Evolutionary conservation across 2,113 vertebrate species (phyloP), one percentile per base, ranked within the genome.

Genomic region (Eretmochelys imbricata): DNA sequence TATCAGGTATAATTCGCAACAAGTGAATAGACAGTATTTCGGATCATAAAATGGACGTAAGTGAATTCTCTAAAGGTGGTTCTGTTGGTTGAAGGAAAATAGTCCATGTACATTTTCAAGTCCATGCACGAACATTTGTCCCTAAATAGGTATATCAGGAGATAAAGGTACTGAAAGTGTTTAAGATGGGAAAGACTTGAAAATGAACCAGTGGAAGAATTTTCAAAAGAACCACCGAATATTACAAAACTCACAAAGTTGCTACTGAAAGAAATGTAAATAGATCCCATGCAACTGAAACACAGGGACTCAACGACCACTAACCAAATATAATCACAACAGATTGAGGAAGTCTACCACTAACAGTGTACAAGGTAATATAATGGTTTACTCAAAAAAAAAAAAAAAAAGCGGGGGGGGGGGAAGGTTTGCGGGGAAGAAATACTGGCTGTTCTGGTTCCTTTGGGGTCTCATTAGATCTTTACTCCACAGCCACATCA

Each of bases 401-500:
- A 59, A 59, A 17, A 22, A 25, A 35, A 38, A 59, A 17, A 22
- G 29, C 13, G n/a, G 10, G 10, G 12, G 65, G 10, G 27, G 7
- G 12, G 46, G 22, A 46, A 8, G 80, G 42, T 38, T 16, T 19
- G n/a, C 13, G 78, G 48, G 96, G 94, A 89, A 80, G 46, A 92
- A 95, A 87, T 2, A 0, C 2, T 2, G 92, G 94, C n/a, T 65
- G 84, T 35, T 94, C 24, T 13, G 11, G 1, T 38, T 98, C 97
- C 97, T 97, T 53, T 83, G 97, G 97, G 98, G 93, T 82, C 97
- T 98, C 97, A 98, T 98, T 98, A 98, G 90, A 85, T 80, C 25
- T 88, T 69, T 29, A 87, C 55, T 97, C 85, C 91, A 46, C 4
- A 31, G 80, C 54, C 75, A 76, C 82, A 86, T 17, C 35, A 91